These are phyloP conservation scores for Sigmodon hispidus DNA, from an alignment of 2,113 vertebrate genomes.

Conservation along the genomic window DNA sequence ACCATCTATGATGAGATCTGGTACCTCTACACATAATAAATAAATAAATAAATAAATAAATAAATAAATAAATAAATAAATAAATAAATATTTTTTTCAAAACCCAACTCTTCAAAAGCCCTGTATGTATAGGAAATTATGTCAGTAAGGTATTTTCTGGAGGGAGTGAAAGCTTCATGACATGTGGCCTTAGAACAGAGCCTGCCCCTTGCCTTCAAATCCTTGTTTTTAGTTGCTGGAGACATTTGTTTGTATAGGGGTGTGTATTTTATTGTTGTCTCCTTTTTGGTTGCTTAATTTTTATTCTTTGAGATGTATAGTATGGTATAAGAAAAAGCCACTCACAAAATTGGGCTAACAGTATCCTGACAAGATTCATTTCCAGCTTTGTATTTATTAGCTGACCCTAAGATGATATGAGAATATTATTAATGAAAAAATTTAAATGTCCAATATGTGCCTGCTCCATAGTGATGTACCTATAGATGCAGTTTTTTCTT, in stretches of 20 bases:
- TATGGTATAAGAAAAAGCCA: neutral
- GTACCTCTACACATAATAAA: too few relatives aligned
- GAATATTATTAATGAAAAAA: neutral
- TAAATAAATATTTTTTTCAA: too few relatives aligned
- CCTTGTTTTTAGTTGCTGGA: neutral
- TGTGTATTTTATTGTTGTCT: neutral
- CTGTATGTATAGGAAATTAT: neutral
- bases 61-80: too few relatives aligned
- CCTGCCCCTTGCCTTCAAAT: constrained; percentile 11
- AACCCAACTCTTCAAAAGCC: neutral
- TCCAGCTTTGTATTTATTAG: neutral
- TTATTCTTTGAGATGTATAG: neutral
- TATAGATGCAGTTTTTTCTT: neutral
- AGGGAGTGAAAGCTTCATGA: neutral
- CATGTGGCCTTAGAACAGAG: neutral
- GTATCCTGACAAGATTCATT: neutral
- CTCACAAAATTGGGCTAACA: neutral
- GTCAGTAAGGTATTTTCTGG: neutral
- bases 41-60: too few relatives aligned
- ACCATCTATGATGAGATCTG: too few relatives aligned
- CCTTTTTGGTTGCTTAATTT: neutral
- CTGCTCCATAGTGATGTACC: neutral
- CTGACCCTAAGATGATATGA: neutral
- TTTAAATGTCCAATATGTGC: neutral
- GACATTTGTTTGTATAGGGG: neutral